Conservation (phyloP, 2,113 vertebrate genomes). For the Microtus montanus region DNA sequence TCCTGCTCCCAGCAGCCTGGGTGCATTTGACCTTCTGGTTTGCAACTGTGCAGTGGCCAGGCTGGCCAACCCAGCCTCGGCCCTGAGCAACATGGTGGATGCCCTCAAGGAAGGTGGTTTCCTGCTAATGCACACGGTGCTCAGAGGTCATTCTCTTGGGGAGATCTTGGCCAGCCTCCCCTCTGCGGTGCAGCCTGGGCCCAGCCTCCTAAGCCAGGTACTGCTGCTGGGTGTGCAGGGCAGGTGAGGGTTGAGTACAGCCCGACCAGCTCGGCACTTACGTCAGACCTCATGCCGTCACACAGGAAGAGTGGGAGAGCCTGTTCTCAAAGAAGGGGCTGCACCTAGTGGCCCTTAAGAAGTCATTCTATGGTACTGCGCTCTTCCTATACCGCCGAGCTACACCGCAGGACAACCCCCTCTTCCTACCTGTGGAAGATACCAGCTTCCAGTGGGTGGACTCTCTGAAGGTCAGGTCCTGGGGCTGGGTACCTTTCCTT, state of each 20-base stretch:
- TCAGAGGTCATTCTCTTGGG: slow-evolving; percentile 90
- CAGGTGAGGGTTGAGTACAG: fast-evolving
- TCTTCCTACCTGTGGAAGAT: slow-evolving; percentile 90
- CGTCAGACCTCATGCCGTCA: fast-evolving
- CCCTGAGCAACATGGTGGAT: slow-evolving; percentile 89
- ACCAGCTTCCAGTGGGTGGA: slow-evolving; percentile 93
- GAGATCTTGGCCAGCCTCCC: slow-evolving; percentile 91
- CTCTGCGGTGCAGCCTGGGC: slow-evolving; percentile 77
- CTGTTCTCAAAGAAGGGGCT: slow-evolving; percentile 86
- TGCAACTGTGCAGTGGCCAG: slow-evolving; percentile 88
- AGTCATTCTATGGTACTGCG: slow-evolving; percentile 92
- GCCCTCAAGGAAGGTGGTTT: slow-evolving; percentile 91
- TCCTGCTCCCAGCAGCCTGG: slow-evolving; percentile 83
- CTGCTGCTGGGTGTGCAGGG: background rate
- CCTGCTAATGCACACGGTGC: slow-evolving; percentile 92
- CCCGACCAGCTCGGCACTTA: fast-evolving
- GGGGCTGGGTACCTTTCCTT: background rate
- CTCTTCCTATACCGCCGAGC: slow-evolving; percentile 91
- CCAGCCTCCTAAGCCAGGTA: slow-evolving; percentile 91
- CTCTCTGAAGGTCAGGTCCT: slow-evolving; percentile 90
- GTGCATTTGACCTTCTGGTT: slow-evolving; percentile 88
- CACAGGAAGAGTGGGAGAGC: slow-evolving; percentile 92
- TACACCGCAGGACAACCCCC: slow-evolving; percentile 74
- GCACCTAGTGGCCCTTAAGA: slow-evolving; percentile 87
- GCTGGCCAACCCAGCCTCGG: slow-evolving; percentile 69